phyloP scores from a whole-genome alignment of 2,888 invertebrate species.

The Lottia scabra region DNA sequence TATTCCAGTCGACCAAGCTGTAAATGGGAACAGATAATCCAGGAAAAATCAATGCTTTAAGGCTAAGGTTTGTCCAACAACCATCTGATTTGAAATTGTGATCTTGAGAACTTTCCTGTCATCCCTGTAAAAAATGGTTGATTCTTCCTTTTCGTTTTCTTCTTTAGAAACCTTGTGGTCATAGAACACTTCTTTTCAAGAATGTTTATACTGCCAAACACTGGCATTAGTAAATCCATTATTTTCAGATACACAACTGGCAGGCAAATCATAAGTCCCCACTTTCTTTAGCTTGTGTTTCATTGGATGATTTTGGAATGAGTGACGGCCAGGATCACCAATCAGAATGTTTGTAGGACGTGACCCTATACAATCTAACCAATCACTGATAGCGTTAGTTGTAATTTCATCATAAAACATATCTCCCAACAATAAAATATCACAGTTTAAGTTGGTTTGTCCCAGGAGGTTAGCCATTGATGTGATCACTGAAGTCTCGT shows the following conservation, averaged over 20 bases:
- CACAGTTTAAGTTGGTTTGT: slow-evolving; percentile 64
- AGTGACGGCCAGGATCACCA: slow-evolving; percentile 62
- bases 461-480: slow-evolving; percentile 76
- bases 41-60: too few species aligned
- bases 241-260: slow-evolving; percentile 43
- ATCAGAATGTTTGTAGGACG: slow-evolving; percentile 44
- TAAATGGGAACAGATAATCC: too few species aligned
- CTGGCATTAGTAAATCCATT: slow-evolving; percentile 47
- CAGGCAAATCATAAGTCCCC: slow-evolving; percentile 40
- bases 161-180: too few species aligned
- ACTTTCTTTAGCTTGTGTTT: slow-evolving; percentile 35
- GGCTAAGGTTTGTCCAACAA: too few species aligned
- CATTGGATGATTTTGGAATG: slow-evolving; percentile 46
- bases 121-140: too few species aligned
- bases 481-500: slow-evolving; percentile 58
- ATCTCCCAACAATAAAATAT: slow-evolving; percentile 78
- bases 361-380: slow-evolving; percentile 36
- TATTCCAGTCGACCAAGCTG: too few species aligned
- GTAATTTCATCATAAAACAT: slow-evolving; percentile 76
- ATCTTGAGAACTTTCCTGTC: too few species aligned
- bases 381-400: slow-evolving; percentile 42
- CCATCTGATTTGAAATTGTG: too few species aligned
- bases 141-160: too few species aligned
- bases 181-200: too few species aligned
- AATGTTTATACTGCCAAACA: slow-evolving; percentile 37